Percentiles rank a stretch among this genome's conserved stretches.
These are phyloP conservation scores for Rhagophthalmus giganteus DNA, from an alignment of 2,888 invertebrate genomes.

Conservation along the genomic window DNA sequence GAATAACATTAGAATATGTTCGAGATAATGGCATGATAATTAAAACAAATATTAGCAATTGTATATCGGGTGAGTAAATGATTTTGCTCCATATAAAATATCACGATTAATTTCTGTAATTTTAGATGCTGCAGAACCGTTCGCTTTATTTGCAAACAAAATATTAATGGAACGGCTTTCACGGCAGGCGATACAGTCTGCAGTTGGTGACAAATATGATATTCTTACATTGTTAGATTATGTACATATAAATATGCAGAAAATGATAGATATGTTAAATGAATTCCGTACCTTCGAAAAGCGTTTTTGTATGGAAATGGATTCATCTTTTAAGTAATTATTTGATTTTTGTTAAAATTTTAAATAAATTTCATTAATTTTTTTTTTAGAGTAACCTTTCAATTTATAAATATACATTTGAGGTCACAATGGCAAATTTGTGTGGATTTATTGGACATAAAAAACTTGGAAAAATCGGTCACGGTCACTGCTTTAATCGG, in stretches of 20 bases:
- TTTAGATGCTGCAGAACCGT: conserved; percentile 1
- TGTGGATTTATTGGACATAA: background rate
- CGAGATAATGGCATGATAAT: background rate
- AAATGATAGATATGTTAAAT: conserved; percentile 20
- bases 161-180: conserved; percentile 19
- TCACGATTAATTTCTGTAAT: background rate
- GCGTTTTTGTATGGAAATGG: conserved; percentile 21
- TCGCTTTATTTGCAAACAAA: conserved; percentile 9
- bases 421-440: background rate
- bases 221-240: conserved; percentile 34
- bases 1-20: background rate
- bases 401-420: background rate
- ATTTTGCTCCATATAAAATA: background rate
- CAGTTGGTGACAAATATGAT: conserved; percentile 29
- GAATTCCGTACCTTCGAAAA: conserved; percentile 15
- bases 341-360: background rate
- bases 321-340: conserved; percentile 26
- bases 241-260: conserved; percentile 26
- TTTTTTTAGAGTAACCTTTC: background rate
- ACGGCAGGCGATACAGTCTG: conserved; percentile 17
- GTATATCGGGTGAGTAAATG: background rate
- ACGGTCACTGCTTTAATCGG: too few relatives aligned
- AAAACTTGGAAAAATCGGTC: too few relatives aligned
- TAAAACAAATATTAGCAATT: background rate
- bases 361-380: background rate